Evolutionary conservation across 2,888 invertebrate genomes (phyloP).

Genomic region (Branchipolynoe longqiensis): DNA sequence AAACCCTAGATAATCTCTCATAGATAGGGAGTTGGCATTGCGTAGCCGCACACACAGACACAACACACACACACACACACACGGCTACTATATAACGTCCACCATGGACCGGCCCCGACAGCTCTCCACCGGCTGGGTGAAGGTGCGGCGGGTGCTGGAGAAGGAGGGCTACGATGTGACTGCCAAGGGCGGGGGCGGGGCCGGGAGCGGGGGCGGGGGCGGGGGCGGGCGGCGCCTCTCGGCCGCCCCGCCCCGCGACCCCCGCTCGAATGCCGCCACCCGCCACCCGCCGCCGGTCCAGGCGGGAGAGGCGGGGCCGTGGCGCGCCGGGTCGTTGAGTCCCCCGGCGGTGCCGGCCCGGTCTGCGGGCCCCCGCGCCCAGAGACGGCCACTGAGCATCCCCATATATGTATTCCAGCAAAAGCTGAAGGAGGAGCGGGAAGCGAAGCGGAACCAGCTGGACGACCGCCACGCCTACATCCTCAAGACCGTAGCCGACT

Average conservation of each 20-base stretch:
- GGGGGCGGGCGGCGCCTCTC: background rate
- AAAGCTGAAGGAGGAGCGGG: slow-evolving; percentile 81
- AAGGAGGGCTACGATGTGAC: background rate
- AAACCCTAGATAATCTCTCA: too few species aligned
- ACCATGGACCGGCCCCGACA: too few species aligned
- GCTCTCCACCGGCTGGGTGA: slow-evolving; percentile 2
- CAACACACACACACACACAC: too few species aligned
- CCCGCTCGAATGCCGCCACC: background rate
- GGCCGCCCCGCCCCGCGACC: background rate
- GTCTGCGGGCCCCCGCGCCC: background rate
- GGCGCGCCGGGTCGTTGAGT: background rate
- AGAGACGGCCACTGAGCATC: background rate
- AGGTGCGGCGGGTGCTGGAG: background rate
- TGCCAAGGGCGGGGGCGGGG: too few species aligned
- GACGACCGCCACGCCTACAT: slow-evolving; percentile 81
- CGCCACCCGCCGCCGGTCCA: background rate
- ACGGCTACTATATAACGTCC: too few species aligned
- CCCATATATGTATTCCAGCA: slow-evolving; percentile 73
- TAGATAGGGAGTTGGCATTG: too few species aligned
- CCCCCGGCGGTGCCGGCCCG: background rate
- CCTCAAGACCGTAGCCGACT: slow-evolving; percentile 80
- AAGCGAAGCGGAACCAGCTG: slow-evolving; percentile 80
- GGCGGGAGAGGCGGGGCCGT: background rate
- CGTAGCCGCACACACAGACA: too few species aligned
- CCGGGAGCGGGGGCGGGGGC: too few species aligned